A percentile compares a stretch with the other conserved stretches of the same genome.
phyloP scores from a whole-genome alignment of 2,888 invertebrate genomes.

The Cataglyphis albicans region DNA sequence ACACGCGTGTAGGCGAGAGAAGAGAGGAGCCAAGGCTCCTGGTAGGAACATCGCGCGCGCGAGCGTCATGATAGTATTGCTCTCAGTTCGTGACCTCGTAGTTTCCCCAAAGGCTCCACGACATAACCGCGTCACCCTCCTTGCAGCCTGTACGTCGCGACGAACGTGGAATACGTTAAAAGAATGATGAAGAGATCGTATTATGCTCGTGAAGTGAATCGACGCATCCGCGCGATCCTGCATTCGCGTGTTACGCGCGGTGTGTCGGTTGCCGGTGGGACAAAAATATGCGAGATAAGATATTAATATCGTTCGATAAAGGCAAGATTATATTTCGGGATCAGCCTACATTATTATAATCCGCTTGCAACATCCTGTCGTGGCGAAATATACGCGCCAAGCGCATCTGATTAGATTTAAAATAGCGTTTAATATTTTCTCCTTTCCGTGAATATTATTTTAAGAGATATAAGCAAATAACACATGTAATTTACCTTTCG shows the following conservation, averaged over 20 bases:
- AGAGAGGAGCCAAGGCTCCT: slow-evolving; percentile 61
- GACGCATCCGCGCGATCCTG: slow-evolving; percentile 57
- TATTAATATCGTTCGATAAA: slow-evolving; percentile 52
- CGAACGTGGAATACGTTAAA: slow-evolving; percentile 79
- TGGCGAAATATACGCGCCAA: background rate
- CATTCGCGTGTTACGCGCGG: slow-evolving; percentile 31
- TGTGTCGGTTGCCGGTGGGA: background rate
- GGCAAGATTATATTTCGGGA: slow-evolving; percentile 27
- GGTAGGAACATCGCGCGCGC: slow-evolving; percentile 73
- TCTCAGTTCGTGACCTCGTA: slow-evolving; percentile 74
- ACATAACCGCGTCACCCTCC: slow-evolving; percentile 69
- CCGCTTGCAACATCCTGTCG: background rate
- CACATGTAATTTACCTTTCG: background rate
- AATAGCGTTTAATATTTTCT: background rate
- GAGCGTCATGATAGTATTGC: slow-evolving; percentile 78
- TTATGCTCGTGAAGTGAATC: slow-evolving; percentile 65
- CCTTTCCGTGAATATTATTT: background rate
- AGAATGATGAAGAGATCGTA: slow-evolving; percentile 79
- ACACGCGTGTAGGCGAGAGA: slow-evolving; percentile 51
- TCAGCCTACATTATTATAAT: slow-evolving; percentile 20
- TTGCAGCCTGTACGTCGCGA: slow-evolving; percentile 72
- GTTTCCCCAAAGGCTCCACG: slow-evolving; percentile 72
- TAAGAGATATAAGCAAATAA: background rate
- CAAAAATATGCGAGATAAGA: slow-evolving; percentile 50
- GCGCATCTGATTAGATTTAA: background rate